Conservation (phyloP, 2,113 vertebrate genomes). For the Sakesphorus luctuosus region DNA sequence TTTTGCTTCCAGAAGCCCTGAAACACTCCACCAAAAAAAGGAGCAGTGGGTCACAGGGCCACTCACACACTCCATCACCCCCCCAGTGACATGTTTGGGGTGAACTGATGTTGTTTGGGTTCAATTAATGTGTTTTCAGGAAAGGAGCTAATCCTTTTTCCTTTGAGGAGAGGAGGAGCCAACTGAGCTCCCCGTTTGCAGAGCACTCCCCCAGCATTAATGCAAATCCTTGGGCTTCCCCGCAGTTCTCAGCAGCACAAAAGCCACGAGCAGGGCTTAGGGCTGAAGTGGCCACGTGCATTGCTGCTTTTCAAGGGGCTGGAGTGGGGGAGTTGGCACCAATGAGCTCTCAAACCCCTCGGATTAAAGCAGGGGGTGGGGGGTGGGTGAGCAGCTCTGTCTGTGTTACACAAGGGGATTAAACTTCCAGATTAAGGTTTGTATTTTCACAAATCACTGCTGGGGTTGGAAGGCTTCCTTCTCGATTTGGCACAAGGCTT, state of each 20-base stretch:
- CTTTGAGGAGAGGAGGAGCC: neutral
- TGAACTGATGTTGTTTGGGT: neutral
- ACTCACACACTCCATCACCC: neutral
- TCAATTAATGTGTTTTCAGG: neutral
- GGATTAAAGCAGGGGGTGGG: neutral
- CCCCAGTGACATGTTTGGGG: neutral
- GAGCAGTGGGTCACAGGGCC: neutral
- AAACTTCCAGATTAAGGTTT: neutral
- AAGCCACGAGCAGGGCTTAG: neutral
- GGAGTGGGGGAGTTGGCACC: neutral
- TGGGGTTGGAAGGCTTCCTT: neutral
- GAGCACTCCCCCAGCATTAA: neutral
- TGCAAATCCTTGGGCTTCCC: constrained; percentile 20
- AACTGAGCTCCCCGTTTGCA: neutral
- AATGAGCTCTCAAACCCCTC: neutral
- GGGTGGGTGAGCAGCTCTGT: neutral
- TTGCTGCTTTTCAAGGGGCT: neutral
- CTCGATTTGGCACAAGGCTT: neutral
- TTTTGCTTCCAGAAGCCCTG: neutral
- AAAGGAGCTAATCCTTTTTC: neutral
- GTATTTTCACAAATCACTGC: neutral
- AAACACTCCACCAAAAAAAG: neutral
- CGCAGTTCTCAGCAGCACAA: neutral
- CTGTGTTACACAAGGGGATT: neutral
- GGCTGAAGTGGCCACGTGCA: neutral